These are phyloP conservation scores for Gymnothorax javanicus DNA, from an alignment of 2,797 vertebrate species.

Conservation along the genomic window DNA sequence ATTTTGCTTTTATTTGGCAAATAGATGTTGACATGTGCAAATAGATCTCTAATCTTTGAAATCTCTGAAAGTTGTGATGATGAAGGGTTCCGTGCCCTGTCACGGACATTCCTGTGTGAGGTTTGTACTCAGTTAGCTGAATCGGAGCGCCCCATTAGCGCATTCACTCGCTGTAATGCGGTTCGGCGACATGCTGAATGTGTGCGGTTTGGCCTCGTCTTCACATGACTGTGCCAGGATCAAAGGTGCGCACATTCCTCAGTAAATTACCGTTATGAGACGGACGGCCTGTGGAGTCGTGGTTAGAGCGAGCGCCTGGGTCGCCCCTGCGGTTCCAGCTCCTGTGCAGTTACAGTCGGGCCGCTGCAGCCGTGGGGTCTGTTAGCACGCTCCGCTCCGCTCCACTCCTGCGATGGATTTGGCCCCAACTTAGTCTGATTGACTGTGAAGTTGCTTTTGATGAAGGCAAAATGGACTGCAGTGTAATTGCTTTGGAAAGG, in stretches of 20 bases:
- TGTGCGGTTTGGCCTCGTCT: not conserved
- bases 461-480: not conserved
- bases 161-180: not conserved
- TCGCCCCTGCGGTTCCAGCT: too few relatives aligned
- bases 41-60: not conserved
- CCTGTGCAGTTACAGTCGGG: too few relatives aligned
- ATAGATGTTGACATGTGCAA: not conserved
- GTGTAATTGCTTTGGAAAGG: not conserved
- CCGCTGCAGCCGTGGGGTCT: too few relatives aligned
- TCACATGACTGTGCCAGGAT: not conserved
- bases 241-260: not conserved
- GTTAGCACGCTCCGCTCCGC: too few relatives aligned
- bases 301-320: too few relatives aligned
- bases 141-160: not conserved
- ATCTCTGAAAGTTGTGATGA: not conserved
- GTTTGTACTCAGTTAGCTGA: not conserved
- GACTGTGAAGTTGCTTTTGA: not conserved
- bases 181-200: not conserved
- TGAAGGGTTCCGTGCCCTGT: not conserved
- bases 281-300: too few relatives aligned
- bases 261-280: not conserved
- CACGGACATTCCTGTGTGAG: not conserved
- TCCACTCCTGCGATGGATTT: too few relatives aligned
- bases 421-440: too few relatives aligned
- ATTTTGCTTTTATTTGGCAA: not conserved